Percentiles rank a stretch among this genome's conserved stretches.
phyloP scores from a whole-genome alignment of 1,140 invertebrate genomes.

The Aleiodes sp. region DNA sequence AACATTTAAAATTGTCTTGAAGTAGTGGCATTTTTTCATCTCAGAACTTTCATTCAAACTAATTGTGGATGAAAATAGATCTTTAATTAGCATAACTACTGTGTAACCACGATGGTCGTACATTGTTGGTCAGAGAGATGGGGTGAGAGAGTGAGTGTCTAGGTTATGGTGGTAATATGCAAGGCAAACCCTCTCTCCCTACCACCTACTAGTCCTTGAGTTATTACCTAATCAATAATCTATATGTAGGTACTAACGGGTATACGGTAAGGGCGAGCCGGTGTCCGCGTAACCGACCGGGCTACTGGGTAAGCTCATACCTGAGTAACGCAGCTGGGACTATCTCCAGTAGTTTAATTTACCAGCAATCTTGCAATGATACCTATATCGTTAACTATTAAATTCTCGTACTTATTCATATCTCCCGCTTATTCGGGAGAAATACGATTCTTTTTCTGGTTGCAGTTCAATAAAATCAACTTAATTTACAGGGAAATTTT shows the following conservation, averaged over 20 bases:
- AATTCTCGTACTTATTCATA: not conserved
- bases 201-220: conserved; percentile 63
- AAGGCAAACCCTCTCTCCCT: conserved; percentile 22
- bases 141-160: conserved; percentile 21
- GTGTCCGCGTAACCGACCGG: conserved; percentile 57
- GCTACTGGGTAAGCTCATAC: conserved; percentile 54
- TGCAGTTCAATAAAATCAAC: too few relatives aligned
- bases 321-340: conserved; percentile 58
- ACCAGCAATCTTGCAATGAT: conserved; percentile 31
- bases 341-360: conserved; percentile 36
- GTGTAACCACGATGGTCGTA: conserved; percentile 47
- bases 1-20: too few relatives aligned
- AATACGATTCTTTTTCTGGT: too few relatives aligned
- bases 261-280: conserved; percentile 42
- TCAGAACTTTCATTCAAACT: not conserved
- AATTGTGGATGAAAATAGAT: conserved; percentile 8
- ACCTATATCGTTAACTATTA: conserved; percentile 20
- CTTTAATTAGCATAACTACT: conserved; percentile 63
- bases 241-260: conserved; percentile 42
- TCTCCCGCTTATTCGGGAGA: not conserved
- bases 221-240: conserved; percentile 66
- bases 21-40: not conserved
- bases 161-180: conserved; percentile 62
- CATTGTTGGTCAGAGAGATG: conserved; percentile 30
- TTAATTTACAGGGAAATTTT: too few relatives aligned